These are phyloP conservation scores for Desmodus rotundus DNA, from an alignment of 2,113 vertebrate genomes.

Conservation along the genomic window DNA sequence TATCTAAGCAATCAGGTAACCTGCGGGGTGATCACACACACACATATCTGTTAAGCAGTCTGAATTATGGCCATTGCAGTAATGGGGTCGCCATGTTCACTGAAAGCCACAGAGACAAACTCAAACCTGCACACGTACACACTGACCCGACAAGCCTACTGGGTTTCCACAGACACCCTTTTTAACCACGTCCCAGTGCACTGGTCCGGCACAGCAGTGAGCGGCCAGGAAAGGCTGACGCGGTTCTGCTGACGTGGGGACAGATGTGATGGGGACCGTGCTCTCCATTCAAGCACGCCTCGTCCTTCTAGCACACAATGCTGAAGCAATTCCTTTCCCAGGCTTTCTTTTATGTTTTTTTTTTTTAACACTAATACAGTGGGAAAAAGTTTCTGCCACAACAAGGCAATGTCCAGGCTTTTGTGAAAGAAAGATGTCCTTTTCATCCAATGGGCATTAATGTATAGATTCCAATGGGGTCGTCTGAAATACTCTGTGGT, in stretches of 20 bases:
- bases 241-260: constrained; percentile 17
- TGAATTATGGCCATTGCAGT: not conserved
- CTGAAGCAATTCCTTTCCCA: constrained; percentile 76
- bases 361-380: constrained; percentile 78
- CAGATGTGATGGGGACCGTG: constrained; percentile 35
- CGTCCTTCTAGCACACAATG: constrained; percentile 68
- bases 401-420: constrained; percentile 75
- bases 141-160: not conserved
- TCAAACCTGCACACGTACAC: not conserved
- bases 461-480: constrained; percentile 81
- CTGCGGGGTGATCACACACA: not conserved
- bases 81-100: not conserved
- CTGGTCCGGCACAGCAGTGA: not conserved
- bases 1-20: not conserved
- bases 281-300: constrained; percentile 46
- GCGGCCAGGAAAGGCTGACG: constrained; percentile 1
- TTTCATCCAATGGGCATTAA: constrained; percentile 81
- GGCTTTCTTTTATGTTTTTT: constrained; percentile 78
- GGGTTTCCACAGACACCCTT: not conserved
- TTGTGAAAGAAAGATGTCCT: constrained; percentile 78
- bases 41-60: not conserved
- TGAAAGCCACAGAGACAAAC: constrained; percentile 3
- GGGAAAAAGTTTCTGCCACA: constrained; percentile 81
- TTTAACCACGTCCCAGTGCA: not conserved
- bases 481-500: constrained; percentile 82